Evolutionary conservation across 2,888 invertebrate genomes (phyloP).

Genomic region (Cryptocheilus praepositus): DNA sequence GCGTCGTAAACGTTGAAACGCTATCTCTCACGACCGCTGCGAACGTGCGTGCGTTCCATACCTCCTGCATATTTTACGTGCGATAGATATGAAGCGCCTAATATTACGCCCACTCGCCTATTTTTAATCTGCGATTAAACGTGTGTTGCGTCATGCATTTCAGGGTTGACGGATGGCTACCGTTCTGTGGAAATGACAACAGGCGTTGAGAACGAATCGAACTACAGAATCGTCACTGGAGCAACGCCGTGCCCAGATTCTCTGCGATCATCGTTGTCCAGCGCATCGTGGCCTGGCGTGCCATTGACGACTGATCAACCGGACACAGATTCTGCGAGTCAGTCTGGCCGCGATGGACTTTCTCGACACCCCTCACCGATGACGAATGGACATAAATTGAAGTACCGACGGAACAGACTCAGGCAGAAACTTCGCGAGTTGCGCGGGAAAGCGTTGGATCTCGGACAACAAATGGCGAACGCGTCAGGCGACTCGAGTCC

Average conservation of each 20-base stretch:
- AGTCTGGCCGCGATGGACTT: not conserved
- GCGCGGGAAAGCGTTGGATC: conserved; percentile 51
- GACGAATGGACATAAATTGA: conserved; percentile 47
- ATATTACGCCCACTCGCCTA: no score
- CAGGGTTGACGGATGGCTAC: not conserved
- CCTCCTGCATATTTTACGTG: no score
- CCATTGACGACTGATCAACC: not conserved
- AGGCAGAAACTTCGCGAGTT: conserved; percentile 56
- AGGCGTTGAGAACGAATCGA: conserved; percentile 35
- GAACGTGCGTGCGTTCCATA: no score
- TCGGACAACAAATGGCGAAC: conserved; percentile 49
- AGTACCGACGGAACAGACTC: conserved; percentile 51
- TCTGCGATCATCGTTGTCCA: not conserved
- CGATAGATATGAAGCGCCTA: no score
- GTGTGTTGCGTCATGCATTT: no score
- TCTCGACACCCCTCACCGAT: conserved; percentile 16
- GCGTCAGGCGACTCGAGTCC: conserved; percentile 30
- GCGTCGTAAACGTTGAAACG: no score
- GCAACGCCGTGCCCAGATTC: conserved; percentile 41
- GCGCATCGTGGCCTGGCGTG: conserved; percentile 14
- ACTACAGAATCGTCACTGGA: conserved; percentile 60
- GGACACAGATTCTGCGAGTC: not conserved
- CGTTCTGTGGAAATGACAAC: not conserved
- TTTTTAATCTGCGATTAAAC: no score
- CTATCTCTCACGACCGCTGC: no score